Conservation (phyloP, 1,140 invertebrate genomes). For the Cotesia chilonis region DNA sequence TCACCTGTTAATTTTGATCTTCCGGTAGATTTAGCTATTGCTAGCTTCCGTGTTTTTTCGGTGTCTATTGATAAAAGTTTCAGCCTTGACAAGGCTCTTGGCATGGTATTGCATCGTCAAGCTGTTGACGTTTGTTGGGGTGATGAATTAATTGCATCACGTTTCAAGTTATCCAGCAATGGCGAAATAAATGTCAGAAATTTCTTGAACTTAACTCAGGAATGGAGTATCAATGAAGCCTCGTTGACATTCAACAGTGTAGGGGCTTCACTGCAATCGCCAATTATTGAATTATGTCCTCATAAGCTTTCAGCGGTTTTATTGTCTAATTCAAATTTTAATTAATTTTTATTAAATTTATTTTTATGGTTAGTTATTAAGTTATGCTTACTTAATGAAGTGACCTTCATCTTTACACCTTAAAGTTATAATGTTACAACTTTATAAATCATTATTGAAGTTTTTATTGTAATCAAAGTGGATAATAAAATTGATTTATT, state of each 20-base stretch:
- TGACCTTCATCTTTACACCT: too few relatives aligned
- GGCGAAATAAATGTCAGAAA: constrained; percentile 58
- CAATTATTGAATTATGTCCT: constrained; percentile 52
- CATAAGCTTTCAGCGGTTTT: constrained; percentile 56
- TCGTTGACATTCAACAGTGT: constrained; percentile 59
- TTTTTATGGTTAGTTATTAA: too few relatives aligned
- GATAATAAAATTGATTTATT: too few relatives aligned
- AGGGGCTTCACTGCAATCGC: constrained; percentile 51
- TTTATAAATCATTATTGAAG: too few relatives aligned
- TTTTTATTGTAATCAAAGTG: too few relatives aligned
- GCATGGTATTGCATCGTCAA: constrained; percentile 70
- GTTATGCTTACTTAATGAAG: too few relatives aligned
- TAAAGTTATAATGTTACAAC: too few relatives aligned
- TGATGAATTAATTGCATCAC: constrained; percentile 44
- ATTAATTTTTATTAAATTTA: too few relatives aligned
- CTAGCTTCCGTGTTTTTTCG: constrained; percentile 54
- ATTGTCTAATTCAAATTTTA: constrained; percentile 35
- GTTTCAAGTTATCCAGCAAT: constrained; percentile 50
- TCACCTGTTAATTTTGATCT: constrained; percentile 63
- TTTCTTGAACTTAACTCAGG: constrained; percentile 60
- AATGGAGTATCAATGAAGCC: constrained; percentile 62
- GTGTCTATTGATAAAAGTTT: constrained; percentile 52
- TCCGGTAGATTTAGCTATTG: constrained; percentile 57
- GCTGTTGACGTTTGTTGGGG: constrained; percentile 68
- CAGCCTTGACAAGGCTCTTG: constrained; percentile 60